These are phyloP conservation scores for Pseudachorutes palmiensis DNA, from an alignment of 1,140 invertebrate genomes.

Conservation along the genomic window DNA sequence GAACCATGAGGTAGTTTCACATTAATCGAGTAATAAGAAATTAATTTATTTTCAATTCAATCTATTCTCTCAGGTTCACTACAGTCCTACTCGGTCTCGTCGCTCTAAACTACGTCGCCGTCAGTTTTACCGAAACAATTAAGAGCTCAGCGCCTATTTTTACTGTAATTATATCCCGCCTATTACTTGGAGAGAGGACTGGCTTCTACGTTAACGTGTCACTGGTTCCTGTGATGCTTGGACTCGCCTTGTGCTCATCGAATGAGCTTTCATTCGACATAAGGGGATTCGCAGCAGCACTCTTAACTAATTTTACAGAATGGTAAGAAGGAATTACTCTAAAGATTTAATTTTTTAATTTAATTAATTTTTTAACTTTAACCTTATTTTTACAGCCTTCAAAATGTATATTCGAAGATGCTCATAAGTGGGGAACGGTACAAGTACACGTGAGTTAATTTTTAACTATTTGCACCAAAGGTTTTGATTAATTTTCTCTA, in stretches of 20 bases:
- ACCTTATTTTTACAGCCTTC: slow-evolving; percentile 50
- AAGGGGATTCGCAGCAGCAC: slow-evolving; percentile 65
- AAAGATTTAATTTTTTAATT: slow-evolving; percentile 14
- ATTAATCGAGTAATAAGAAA: neutral
- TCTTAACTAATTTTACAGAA: slow-evolving; percentile 74
- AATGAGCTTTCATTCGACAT: slow-evolving; percentile 75
- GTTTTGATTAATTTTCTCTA: slow-evolving; percentile 20
- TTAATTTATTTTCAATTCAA: slow-evolving; percentile 9
- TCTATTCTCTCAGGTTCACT: slow-evolving; percentile 52
- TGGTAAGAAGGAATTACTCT: slow-evolving; percentile 49
- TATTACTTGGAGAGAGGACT: slow-evolving; percentile 57
- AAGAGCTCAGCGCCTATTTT: slow-evolving; percentile 78
- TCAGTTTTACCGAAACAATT: slow-evolving; percentile 78
- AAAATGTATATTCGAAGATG: slow-evolving; percentile 79
- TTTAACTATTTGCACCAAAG: no score
- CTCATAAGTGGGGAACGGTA: slow-evolving; percentile 69
- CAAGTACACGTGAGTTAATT: slow-evolving; percentile 61
- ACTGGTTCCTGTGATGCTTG: slow-evolving; percentile 74
- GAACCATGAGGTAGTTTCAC: slow-evolving; percentile 55
- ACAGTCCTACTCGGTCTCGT: slow-evolving; percentile 67
- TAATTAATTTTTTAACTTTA: slow-evolving; percentile 17
- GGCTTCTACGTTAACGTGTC: slow-evolving; percentile 68
- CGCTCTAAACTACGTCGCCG: slow-evolving; percentile 72
- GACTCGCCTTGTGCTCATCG: slow-evolving; percentile 68
- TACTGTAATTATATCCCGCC: slow-evolving; percentile 63